Evolutionary conservation across 2,797 vertebrate species (phyloP).

Genomic region (Malurus leucopterus): DNA sequence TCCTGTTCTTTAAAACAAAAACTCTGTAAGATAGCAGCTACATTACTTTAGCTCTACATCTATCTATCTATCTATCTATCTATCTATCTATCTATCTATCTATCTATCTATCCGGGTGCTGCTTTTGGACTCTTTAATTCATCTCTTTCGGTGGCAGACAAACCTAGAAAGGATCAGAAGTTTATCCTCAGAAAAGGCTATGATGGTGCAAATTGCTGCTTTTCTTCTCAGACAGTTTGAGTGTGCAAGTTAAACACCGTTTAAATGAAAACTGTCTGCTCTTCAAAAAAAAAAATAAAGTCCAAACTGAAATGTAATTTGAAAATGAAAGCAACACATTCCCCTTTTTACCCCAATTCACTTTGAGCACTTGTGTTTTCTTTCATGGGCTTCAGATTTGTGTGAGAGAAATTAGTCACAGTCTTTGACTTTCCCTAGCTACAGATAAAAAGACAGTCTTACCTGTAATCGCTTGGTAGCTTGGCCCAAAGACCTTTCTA

Average conservation of each 20-base stretch:
- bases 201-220: neutral
- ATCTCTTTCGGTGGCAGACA: neutral
- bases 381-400: neutral
- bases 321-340: neutral
- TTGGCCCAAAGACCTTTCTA: conserved; percentile 90
- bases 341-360: neutral
- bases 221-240: neutral
- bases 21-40: neutral
- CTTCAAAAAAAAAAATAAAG: neutral
- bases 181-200: neutral
- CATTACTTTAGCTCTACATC: neutral
- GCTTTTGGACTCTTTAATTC: neutral
- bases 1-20: neutral
- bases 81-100: too few relatives aligned
- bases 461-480: conserved; percentile 89
- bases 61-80: neutral
- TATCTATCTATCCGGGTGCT: neutral
- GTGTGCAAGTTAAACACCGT: neutral
- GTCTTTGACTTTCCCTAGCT: neutral
- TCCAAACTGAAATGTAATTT: neutral
- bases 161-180: neutral
- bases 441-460: neutral
- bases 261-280: neutral
- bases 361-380: neutral
- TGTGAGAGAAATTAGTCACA: neutral